A percentile compares a stretch with the other conserved stretches of the same genome.
Evolutionary conservation across 2,888 invertebrate species (phyloP).

Genomic region (Drosophila macrospina): DNA sequence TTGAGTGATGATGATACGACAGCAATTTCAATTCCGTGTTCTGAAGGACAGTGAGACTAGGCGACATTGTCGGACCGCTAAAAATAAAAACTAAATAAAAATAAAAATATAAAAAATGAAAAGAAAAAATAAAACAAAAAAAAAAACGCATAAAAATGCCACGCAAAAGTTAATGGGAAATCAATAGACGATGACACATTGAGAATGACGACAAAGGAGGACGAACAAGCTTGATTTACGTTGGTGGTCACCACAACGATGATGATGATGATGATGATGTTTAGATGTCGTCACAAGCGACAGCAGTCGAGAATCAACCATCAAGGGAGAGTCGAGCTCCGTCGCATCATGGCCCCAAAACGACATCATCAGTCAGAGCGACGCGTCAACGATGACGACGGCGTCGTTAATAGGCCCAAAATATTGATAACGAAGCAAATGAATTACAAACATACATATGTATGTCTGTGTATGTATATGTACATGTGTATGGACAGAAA

Average conservation of each 20-base stretch:
- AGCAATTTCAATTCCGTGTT: constrained; percentile 29
- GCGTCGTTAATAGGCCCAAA: constrained; percentile 23
- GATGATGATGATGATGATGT: neutral
- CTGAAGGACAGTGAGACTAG: constrained; percentile 19
- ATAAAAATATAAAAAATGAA: neutral
- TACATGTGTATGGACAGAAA: neutral
- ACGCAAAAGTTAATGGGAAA: constrained; percentile 73
- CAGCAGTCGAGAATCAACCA: constrained; percentile 7
- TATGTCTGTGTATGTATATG: too few species aligned
- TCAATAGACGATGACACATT: constrained; percentile 51
- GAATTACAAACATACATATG: constrained; percentile 1
- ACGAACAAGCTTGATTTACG: constrained; percentile 37
- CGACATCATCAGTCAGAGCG: constrained; percentile 21
- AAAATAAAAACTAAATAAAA: neutral
- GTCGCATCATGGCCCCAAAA: constrained; percentile 3
- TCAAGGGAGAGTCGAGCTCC: neutral
- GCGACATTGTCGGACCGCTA: neutral
- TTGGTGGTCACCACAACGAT: neutral
- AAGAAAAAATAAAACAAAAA: constrained; percentile 12
- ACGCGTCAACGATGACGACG: neutral
- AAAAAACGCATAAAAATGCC: constrained; percentile 45
- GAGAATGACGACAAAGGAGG: constrained; percentile 23
- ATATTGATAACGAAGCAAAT: constrained; percentile 34
- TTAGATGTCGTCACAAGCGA: constrained; percentile 5
- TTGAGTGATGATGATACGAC: constrained; percentile 36